Evolutionary conservation across 2,113 vertebrate genomes (phyloP), one percentile per base, ranked within the genome.

Genomic region (Sturnus vulgaris): DNA sequence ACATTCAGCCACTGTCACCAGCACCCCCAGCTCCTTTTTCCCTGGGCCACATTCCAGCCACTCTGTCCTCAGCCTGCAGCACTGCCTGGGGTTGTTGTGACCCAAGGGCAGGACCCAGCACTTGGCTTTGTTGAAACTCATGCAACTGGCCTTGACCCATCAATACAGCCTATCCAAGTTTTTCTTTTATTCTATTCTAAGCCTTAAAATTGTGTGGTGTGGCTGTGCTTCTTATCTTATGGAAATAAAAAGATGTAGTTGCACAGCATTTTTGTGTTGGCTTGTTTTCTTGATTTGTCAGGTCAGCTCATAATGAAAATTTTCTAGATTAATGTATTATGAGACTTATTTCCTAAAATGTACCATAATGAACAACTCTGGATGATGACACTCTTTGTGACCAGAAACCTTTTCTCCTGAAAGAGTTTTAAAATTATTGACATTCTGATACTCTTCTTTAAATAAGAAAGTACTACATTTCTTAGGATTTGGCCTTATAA

Each of bases 1-100:
- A 10, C 4, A 6, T 31, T 56, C 65, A 79, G 21, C 5, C 1
- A 5, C 30, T 35, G 21, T 9, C 4, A 19, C 1, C 50, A 64
- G 25, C 7, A 49, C 0, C 5, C 9, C 5, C 49, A 64, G 5
- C 2, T 42, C 2, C 50, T 35, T 64, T 42, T 31, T 11, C 9
- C 4, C 30, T 16, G 24, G 23, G 23, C 19, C n/a, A 25, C 23
- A 46, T 61, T 31, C 47, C 73, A 87, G n/a, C 15, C 28, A 28
- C 15, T 69, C 28, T n/a, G 15, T 12, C 23, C 57, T n/a, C 6
- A 86, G 24, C 35, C 40, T 46, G 40, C 2, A 47, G n/a, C 7
- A 8, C 47, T 63, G 10, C 20, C 15, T 28, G 40, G 13, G 4
- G 10, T 25, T 71, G 3, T 12, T 64, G 49, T 68, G 60, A 52